Conservation (phyloP, 2,113 vertebrate genomes). For the Phylloscopus trochilus region DNA sequence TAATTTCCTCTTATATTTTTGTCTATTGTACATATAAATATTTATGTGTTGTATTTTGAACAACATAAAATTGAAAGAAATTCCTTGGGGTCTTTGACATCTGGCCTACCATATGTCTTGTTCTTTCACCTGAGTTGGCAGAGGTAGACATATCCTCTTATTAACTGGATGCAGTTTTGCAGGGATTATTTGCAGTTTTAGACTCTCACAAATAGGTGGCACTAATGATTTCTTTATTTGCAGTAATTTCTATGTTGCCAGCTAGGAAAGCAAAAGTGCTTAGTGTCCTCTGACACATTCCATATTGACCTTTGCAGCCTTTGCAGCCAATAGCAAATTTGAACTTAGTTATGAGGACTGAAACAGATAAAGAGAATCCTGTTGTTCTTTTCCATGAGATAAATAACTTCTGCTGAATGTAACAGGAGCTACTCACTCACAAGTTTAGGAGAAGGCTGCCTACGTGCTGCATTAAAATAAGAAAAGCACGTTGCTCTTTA, state of each 20-base stretch:
- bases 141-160: not conserved
- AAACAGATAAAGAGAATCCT: not conserved
- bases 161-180: not conserved
- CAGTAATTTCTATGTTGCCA: not conserved
- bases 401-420: not conserved
- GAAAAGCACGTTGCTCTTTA: not conserved
- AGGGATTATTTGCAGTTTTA: not conserved
- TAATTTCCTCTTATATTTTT: not conserved
- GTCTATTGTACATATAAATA: not conserved
- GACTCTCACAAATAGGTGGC: constrained; percentile 7
- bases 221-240: constrained; percentile 20
- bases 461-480: not conserved
- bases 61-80: not conserved
- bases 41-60: not conserved
- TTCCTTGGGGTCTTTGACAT: not conserved
- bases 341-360: not conserved
- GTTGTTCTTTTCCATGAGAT: not conserved
- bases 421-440: not conserved
- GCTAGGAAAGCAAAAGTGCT: not conserved
- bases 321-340: not conserved
- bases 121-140: not conserved
- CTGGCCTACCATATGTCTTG: not conserved
- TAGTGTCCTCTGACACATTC: not conserved
- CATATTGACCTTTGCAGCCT: not conserved
- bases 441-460: not conserved